Base-by-base conservation (phyloP, 2,888 invertebrate species). In the Orthosia incerta region DNA sequence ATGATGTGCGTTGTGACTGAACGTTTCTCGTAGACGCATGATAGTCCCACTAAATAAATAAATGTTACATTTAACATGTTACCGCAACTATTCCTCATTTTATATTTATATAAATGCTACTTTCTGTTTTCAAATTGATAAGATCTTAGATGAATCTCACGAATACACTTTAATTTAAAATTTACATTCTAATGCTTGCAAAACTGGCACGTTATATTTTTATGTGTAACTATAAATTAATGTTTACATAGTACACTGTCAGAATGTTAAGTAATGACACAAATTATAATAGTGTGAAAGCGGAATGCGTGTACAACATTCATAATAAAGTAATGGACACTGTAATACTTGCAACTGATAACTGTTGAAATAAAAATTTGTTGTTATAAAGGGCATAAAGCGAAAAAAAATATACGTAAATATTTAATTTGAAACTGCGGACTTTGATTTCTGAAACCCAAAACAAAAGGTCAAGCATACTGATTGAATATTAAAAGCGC, bases 331-430 rank as follows among this genome's bases (percentile, higher is more conserved):
- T 86, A 90, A 80, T 79, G 72, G 85, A 89, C 91, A 92, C 90
- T 92, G 90, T 92, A 91, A 90, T 82, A 86, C 80, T 91, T 91
- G 90, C 92, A 92, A 92, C 90, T 88, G 89, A 91, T 87, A 71
- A 90, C 90, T 94, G 94, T 94, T 95, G 91, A 92, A 89, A 91
- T 86, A 83, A 89, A 92, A 88, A 94, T 91, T 93, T 94, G 93
- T 95, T 95, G 93, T 95, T 95, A 94, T 92, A 92, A 94, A 92
- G 92, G 90, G 90, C 93, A 94, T 95, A 94, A 94, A 93, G 92
- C 91, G 91, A 93, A 94, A 93, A 89, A 91, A 95, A 95, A 95
- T 95, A 95, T 96, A 96, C 95, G 95, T 96, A 96, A 95, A 95
- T 95, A 95, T 96, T 95, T 95, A 95, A 95, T 95, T 96, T 95